Percentiles rank a stretch among this genome's conserved stretches.
These are phyloP conservation scores for Neomonachus schauinslandi DNA, from an alignment of 2,113 vertebrate species.

Conservation along the genomic window DNA sequence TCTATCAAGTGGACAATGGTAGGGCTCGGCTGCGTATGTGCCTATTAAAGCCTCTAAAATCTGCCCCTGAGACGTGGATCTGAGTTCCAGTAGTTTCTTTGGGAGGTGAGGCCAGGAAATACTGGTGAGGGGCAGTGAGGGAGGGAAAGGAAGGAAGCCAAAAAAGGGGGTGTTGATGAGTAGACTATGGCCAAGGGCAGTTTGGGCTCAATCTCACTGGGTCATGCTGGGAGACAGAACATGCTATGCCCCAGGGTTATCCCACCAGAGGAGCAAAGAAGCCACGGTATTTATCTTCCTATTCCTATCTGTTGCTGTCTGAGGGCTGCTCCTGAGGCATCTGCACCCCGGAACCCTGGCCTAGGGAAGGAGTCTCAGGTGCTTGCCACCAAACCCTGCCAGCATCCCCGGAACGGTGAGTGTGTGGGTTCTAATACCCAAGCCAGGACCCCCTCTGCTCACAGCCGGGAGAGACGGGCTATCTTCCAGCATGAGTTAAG, in stretches of 20 bases:
- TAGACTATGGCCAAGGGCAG: neutral
- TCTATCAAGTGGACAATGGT: too few species aligned
- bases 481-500: neutral
- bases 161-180: neutral
- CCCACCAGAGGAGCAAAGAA: neutral
- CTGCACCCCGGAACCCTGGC: neutral
- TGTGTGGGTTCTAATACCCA: rapidly evolving
- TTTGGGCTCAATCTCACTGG: neutral
- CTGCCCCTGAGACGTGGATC: neutral
- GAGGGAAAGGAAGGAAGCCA: neutral
- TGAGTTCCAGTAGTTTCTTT: neutral
- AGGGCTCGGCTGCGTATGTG: neutral
- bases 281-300: neutral
- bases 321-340: neutral
- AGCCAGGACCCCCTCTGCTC: neutral
- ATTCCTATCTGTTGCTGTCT: neutral
- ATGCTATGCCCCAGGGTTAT: neutral
- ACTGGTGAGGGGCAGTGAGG: neutral
- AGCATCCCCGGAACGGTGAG: neutral
- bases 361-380: neutral
- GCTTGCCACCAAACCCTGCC: neutral
- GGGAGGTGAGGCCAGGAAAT: neutral
- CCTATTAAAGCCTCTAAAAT: neutral
- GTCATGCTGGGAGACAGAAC: neutral
- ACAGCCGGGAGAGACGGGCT: neutral